Conservation (phyloP, 2,113 vertebrate species). For the Chaetodon trifascialis region DNA sequence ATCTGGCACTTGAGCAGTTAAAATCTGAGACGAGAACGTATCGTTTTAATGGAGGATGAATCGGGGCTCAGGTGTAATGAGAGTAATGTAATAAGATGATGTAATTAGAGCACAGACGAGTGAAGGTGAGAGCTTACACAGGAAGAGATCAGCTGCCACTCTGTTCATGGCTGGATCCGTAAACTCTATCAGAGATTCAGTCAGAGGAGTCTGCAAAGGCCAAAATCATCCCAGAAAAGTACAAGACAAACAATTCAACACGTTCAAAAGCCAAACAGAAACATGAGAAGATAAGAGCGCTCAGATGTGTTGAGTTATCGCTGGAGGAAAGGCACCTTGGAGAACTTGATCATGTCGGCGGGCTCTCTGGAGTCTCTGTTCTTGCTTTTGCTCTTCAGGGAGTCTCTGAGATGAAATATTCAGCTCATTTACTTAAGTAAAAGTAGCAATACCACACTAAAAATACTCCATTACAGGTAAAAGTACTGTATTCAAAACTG, state of each 20-base stretch:
- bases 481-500: too few species aligned
- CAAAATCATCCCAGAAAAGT: slow-evolving; percentile 10
- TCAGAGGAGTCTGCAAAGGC: slow-evolving; percentile 88
- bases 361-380: slow-evolving; percentile 80
- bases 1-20: not conserved
- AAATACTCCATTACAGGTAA: too few species aligned
- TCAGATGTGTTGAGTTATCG: not conserved
- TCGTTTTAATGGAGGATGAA: slow-evolving; percentile 8
- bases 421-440: not conserved
- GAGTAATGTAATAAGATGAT: slow-evolving; percentile 11
- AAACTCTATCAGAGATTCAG: slow-evolving; percentile 95
- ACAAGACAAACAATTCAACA: not conserved
- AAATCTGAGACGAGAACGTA: not conserved
- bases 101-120: slow-evolving; percentile 23
- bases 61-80: not conserved
- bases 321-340: slow-evolving; percentile 85
- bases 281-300: not conserved
- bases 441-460: not conserved
- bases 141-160: slow-evolving; percentile 91
- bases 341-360: slow-evolving; percentile 91
- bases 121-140: slow-evolving; percentile 83
- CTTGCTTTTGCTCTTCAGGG: slow-evolving; percentile 86
- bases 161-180: slow-evolving; percentile 89
- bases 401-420: slow-evolving; percentile 81
- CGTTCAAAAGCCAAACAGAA: too few species aligned